A percentile compares a stretch with the other conserved stretches of the same genome.
Evolutionary conservation across 2,113 vertebrate genomes (phyloP).

Genomic region (Pavo muticus): DNA sequence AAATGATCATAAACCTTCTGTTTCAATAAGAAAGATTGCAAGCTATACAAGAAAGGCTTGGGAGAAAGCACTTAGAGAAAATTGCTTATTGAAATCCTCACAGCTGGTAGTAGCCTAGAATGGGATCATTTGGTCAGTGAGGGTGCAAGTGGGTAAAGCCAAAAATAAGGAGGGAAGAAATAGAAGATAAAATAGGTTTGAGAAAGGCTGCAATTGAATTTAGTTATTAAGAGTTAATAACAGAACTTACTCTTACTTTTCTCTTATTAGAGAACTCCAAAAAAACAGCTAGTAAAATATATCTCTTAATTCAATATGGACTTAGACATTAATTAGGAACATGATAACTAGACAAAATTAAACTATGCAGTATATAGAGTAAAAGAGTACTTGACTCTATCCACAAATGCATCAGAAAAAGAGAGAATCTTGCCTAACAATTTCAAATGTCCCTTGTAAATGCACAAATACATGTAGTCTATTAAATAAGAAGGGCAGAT

Average conservation of each 20-base stretch:
- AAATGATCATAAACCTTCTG: neutral
- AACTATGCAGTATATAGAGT: neutral
- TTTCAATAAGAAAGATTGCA: neutral
- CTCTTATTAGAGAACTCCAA: neutral
- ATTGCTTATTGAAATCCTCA: slow-evolving; percentile 19
- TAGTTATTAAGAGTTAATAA: neutral
- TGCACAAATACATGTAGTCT: neutral
- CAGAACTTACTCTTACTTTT: neutral
- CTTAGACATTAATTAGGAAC: neutral
- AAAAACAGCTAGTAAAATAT: neutral
- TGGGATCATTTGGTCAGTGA: neutral
- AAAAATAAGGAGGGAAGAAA: neutral
- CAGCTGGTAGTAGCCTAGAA: neutral
- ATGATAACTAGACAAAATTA: neutral
- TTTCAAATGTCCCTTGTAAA: neutral
- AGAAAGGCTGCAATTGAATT: neutral
- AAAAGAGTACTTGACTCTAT: neutral
- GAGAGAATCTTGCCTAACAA: rapidly evolving
- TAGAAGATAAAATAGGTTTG: neutral
- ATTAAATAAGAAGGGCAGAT: neutral
- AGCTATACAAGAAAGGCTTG: neutral
- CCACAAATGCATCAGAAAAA: neutral
- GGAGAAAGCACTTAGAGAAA: slow-evolving; percentile 24
- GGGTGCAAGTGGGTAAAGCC: neutral
- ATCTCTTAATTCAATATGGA: neutral